Evolutionary conservation across 2,797 vertebrate species (phyloP).

Genomic region (Tarsius wallacei): DNA sequence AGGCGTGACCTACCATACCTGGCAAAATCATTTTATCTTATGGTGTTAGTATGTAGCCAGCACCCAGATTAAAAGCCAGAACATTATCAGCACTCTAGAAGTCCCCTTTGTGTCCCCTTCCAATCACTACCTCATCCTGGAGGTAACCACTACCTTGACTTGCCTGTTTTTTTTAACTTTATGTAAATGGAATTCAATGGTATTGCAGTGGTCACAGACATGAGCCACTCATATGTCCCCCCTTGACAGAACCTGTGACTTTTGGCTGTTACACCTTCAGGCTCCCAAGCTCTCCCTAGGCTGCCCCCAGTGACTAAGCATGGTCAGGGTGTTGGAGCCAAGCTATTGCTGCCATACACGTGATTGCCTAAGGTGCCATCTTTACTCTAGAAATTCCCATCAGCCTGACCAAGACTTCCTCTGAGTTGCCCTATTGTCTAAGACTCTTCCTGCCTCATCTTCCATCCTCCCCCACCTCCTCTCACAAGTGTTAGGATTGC

Average conservation of each 20-base stretch:
- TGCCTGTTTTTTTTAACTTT: not conserved
- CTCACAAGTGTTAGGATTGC: not conserved
- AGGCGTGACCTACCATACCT: no score
- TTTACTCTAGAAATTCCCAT: not conserved
- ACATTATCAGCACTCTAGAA: not conserved
- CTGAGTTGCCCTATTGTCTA: not conserved
- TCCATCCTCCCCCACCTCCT: not conserved
- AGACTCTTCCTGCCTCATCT: not conserved
- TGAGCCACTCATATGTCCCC: not conserved
- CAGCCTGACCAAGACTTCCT: not conserved
- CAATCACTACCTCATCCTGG: not conserved
- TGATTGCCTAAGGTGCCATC: not conserved
- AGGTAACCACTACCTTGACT: not conserved
- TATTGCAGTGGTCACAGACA: no score
- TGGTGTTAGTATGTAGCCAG: not conserved
- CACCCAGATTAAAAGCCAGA: not conserved
- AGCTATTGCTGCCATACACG: not conserved
- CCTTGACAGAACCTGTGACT: not conserved
- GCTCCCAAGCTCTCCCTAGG: not conserved
- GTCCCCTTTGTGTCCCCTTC: not conserved
- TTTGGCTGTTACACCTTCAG: not conserved
- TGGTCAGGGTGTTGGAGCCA: not conserved
- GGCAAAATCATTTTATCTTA: not conserved
- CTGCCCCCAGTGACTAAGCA: not conserved
- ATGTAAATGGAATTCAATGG: not conserved